These are phyloP conservation scores for Gallinago undulata DNA, from an alignment of 2,113 vertebrate genomes.

Conservation along the genomic window DNA sequence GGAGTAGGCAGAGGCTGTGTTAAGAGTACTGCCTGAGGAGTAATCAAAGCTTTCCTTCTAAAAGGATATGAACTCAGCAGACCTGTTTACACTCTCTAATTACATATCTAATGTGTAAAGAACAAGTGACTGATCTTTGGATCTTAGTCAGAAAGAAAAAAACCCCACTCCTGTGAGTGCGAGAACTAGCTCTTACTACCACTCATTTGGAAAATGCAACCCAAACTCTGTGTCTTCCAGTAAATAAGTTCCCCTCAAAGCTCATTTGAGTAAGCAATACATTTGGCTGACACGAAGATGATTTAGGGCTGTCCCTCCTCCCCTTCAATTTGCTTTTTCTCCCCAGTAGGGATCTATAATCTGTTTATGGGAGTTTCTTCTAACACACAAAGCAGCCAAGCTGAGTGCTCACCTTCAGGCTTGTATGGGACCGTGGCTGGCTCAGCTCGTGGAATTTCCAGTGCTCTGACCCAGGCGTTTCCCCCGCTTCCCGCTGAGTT, in stretches of 20 bases:
- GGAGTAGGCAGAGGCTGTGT: neutral
- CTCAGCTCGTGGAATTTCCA: constrained; percentile 92
- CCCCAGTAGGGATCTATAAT: neutral
- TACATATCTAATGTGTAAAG: neutral
- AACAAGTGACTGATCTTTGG: neutral
- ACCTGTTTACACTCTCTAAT: neutral
- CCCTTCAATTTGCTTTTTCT: neutral
- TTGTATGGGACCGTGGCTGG: constrained; percentile 90
- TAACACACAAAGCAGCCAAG: neutral
- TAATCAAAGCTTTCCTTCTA: neutral
- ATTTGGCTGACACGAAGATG: neutral
- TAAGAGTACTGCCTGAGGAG: neutral
- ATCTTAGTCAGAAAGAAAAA: neutral
- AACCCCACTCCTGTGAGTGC: neutral
- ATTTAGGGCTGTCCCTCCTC: neutral
- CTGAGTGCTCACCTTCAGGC: constrained; percentile 86
- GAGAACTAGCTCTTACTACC: neutral
- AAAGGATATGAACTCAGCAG: neutral
- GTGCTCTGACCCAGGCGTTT: constrained; percentile 84
- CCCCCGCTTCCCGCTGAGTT: constrained; percentile 78
- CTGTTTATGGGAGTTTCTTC: neutral
- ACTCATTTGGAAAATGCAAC: neutral
- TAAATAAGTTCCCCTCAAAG: neutral
- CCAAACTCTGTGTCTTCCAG: neutral
- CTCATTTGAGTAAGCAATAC: neutral